Conservation (phyloP, 2,113 vertebrate genomes). For the Phylloscopus trochiloides region DNA sequence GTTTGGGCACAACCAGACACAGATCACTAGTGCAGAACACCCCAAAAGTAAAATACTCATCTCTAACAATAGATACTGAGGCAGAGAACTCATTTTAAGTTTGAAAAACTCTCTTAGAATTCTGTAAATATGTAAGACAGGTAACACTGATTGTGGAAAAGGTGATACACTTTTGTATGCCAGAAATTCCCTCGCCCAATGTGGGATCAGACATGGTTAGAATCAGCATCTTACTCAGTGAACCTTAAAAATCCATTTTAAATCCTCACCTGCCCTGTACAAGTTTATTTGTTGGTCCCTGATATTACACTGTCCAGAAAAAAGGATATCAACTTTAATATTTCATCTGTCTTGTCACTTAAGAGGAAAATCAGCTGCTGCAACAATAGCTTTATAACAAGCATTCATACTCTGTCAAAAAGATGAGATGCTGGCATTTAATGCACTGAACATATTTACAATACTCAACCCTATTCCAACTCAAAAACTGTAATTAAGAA, state of each 20-base stretch:
- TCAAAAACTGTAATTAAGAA: not conserved
- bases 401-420: not conserved
- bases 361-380: not conserved
- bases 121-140: not conserved
- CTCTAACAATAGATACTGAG: not conserved
- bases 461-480: not conserved
- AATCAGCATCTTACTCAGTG: not conserved
- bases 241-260: not conserved
- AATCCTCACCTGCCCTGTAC: not conserved
- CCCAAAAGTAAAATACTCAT: not conserved
- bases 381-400: not conserved
- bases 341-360: not conserved
- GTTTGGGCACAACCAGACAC: not conserved
- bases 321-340: not conserved
- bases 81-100: not conserved
- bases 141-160: not conserved
- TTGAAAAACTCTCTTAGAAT: not conserved
- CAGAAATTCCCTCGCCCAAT: not conserved
- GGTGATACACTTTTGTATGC: not conserved
- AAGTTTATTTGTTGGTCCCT: not conserved
- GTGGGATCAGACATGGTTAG: rapidly evolving
- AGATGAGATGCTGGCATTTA: not conserved
- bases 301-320: not conserved
- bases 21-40: not conserved
- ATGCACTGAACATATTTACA: not conserved